Evolutionary conservation across 2,797 vertebrate species (phyloP), one percentile per base, ranked within the genome.

Genomic region (Bradypus variegatus): DNA sequence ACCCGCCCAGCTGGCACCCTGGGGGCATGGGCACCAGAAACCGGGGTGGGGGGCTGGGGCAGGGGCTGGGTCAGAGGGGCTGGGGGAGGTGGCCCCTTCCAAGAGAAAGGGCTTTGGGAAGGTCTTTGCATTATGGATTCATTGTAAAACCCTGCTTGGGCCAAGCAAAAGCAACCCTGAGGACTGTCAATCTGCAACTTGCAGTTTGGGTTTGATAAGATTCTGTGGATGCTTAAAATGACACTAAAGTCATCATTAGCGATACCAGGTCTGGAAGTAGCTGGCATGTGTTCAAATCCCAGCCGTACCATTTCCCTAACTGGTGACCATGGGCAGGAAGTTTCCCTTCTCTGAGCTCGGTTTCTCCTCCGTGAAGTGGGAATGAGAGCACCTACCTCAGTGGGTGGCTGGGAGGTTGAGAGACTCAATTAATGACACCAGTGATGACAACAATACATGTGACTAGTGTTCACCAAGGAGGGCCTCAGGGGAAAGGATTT

Each of bases 1-100:
- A 95, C 95, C 95, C 50, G 91, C 93, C 93, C 94, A 92, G 94
- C 93, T 96, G 95, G 96, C 96, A 96, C 95, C 96, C 94, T 95
- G 95, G 93, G 90, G 91, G 95, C 79, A 94, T 5, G 95, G 95
- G 94, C 48, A 94, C 95, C 95, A 96, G 95, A 96, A 87, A 89
- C 84, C 88, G 83, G 90, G 94, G 91, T 88, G 70, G 90, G 95
- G 92, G 92, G 92, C 80, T 62, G 92, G 95, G 94, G 95, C 81
- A 88, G 89, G 95, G 91, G 93, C 58, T 53, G 19, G 60, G 88
- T 67, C 69, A 77, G 65, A 83, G 92, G 93, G 92, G 85, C 65
- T 83, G 73, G 86, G 69, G 76, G 27, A 41, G 77, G 84, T 10
- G 50, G 85, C 19, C 83, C 91, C 88, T 69, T 87, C 48, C 29